These are phyloP conservation scores for Percopsis omiscomaycus DNA, from an alignment of 2,797 vertebrate species.

Conservation along the genomic window DNA sequence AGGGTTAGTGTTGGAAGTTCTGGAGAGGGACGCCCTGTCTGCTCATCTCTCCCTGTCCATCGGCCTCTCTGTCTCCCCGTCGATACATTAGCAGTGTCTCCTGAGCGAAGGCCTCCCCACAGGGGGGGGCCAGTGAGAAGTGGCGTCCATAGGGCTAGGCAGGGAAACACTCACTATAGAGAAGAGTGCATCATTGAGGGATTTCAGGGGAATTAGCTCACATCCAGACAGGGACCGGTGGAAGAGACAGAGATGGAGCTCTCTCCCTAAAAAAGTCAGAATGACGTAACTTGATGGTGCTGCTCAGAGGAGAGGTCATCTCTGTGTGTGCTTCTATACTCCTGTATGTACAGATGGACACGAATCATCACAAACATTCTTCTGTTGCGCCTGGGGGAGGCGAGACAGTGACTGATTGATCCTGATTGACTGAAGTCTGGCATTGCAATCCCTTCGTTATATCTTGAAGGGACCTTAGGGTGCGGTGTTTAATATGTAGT, in stretches of 20 bases:
- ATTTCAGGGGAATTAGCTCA: conserved; percentile 2
- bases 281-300: conserved; percentile 31
- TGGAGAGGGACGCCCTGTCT: conserved; percentile 1
- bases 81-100: too few relatives aligned
- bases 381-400: conserved; percentile 45
- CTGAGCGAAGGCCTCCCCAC: background rate
- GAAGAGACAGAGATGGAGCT: conserved; percentile 23
- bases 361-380: conserved; percentile 26
- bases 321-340: background rate
- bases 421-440: conserved; percentile 62
- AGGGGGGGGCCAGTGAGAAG: conserved; percentile 7
- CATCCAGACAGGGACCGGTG: conserved; percentile 19
- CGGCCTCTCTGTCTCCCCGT: background rate
- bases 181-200: conserved; percentile 18
- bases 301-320: conserved; percentile 20
- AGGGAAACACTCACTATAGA: conserved; percentile 22
- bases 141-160: conserved; percentile 13
- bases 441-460: conserved; percentile 61
- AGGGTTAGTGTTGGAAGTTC: conserved; percentile 8
- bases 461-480: conserved; percentile 51
- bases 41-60: background rate
- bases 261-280: conserved; percentile 35
- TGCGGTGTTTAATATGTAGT: conserved; percentile 52
- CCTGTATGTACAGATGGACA: too few relatives aligned
- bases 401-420: conserved; percentile 39